phyloP scores from a whole-genome alignment of 2,888 invertebrate genomes.

The Glaucopsyche alexis region DNA sequence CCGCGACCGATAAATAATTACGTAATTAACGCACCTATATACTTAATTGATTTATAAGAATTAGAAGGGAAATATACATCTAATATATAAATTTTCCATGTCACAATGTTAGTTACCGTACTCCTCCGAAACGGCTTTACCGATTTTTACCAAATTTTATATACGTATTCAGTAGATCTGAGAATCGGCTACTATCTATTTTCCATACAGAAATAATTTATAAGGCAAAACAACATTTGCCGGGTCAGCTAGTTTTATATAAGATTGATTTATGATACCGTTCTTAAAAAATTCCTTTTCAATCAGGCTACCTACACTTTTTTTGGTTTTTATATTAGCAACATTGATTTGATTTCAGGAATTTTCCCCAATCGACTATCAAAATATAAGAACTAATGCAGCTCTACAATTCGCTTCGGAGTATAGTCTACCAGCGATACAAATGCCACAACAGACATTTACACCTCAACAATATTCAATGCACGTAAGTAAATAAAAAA shows the following conservation, averaged over 20 bases:
- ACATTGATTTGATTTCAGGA: constrained; percentile 21
- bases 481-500: constrained; percentile 47
- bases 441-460: constrained; percentile 57
- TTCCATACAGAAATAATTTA: too few species aligned
- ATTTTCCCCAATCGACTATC: constrained; percentile 51
- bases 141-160: too few species aligned
- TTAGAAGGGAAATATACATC: neutral
- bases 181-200: too few species aligned
- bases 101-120: too few species aligned
- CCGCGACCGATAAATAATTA: neutral
- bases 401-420: constrained; percentile 67
- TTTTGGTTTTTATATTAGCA: neutral
- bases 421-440: constrained; percentile 64
- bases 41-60: constrained; percentile 2
- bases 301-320: neutral
- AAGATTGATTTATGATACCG: neutral
- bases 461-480: constrained; percentile 59
- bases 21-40: constrained; percentile 18
- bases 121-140: too few species aligned
- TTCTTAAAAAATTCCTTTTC: neutral
- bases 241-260: too few species aligned
- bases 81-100: too few species aligned
- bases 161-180: too few species aligned
- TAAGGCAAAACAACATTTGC: too few species aligned
- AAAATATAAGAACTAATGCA: constrained; percentile 63